Base-by-base conservation (phyloP, 2,888 invertebrate species). In the Zaprionus lineosus region DNA sequence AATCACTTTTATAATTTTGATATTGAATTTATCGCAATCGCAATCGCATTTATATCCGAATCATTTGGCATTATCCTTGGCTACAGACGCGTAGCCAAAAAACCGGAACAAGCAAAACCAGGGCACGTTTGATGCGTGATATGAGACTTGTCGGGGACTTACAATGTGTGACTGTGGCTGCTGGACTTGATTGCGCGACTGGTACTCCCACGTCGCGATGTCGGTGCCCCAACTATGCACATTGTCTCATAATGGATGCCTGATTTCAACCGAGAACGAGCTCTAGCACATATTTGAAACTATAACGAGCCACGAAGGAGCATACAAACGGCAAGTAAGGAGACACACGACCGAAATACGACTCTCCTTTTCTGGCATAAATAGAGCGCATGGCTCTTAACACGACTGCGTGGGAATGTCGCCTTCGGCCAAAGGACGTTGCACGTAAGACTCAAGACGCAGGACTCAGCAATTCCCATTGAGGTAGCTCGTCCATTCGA, bases 131-230 rank as follows among this genome's bases (percentile, higher is more conserved):
- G 55, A 68, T 73, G 68, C 68, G 74, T 73, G 67, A 68, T 60
- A 74, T 68, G 68, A 51, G 62, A 53, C 61, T 67, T 66, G 52
- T 68, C 67, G 73, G 67, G 68, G 50, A 67, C 68, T 67, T 73
- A 68, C 68, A 73, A 67, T 73, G 68, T 60, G 64, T 65, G 74
- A 68, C 68, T 73, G 74, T 34, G 68, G 74, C 68, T 69, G 74
- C 74, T 73, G 74, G 74, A 68, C 67, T 68, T 68, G 67, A 72
- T 73, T 73, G 67, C 51, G 68, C 74, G 74, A 68, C 61, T 73
- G 60, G 11, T 37, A 59, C 67, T 52, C 44, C 67, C 72, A 59
- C 59, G 40, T 46, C 36, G 67, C 40, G 33, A 44, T 26, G 63
- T 26, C 50, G 67, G 16, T 53, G 59, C 50, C 53, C 73, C 29